These are phyloP conservation scores for Burhinus oedicnemus DNA, from an alignment of 2,113 vertebrate species.

Conservation along the genomic window DNA sequence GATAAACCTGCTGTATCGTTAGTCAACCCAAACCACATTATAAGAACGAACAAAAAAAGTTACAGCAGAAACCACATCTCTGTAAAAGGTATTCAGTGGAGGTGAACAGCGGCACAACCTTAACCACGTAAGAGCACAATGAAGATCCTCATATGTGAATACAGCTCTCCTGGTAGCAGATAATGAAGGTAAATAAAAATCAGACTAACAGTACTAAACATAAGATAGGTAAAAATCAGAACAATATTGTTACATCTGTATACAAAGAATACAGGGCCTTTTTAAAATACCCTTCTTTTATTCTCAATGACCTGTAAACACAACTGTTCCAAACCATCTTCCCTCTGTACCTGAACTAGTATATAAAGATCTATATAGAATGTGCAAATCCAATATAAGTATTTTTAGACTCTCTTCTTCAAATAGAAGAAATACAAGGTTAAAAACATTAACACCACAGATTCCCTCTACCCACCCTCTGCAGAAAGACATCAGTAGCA, in stretches of 20 bases:
- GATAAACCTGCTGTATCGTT: conserved; percentile 23
- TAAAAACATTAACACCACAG: conserved; percentile 37
- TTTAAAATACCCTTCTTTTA: conserved; percentile 21
- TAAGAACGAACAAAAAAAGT: neutral
- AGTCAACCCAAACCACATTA: neutral
- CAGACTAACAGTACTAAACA: neutral
- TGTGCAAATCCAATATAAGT: conserved; percentile 45
- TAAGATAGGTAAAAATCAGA: conserved; percentile 2
- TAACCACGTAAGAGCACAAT: conserved; percentile 2
- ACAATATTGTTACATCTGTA: neutral
- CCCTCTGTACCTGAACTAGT: conserved; percentile 9
- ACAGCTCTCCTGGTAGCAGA: neutral
- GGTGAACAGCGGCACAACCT: conserved; percentile 23
- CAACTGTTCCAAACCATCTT: conserved; percentile 17
- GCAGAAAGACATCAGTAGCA: conserved; percentile 40
- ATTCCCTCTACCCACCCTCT: conserved; percentile 11
- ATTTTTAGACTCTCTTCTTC: conserved; percentile 56
- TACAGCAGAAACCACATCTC: neutral
- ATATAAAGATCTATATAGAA: conserved; percentile 53
- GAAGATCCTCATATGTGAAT: neutral
- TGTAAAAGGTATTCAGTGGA: neutral
- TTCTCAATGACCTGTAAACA: conserved; percentile 38
- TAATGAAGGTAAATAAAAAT: neutral
- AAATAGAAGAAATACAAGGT: conserved; percentile 63
- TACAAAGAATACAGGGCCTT: conserved; percentile 22